These are phyloP conservation scores for Lepidurus arcticus DNA, from an alignment of 1,140 invertebrate species.

Conservation along the genomic window DNA sequence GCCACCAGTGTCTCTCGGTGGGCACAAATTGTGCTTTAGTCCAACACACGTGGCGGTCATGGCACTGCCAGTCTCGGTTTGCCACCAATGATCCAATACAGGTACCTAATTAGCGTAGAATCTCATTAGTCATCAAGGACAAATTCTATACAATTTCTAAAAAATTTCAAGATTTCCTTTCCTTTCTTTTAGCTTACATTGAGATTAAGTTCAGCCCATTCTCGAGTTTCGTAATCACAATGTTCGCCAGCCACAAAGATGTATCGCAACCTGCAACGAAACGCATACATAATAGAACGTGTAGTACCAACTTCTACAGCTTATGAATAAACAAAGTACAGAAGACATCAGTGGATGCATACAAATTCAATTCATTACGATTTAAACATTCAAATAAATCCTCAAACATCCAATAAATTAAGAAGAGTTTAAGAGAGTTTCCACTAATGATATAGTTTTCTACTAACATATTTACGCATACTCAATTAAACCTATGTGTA, in stretches of 20 bases:
- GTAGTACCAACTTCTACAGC: not conserved
- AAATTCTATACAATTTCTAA: too few species aligned
- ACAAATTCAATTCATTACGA: too few species aligned
- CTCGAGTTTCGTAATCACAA: conserved; percentile 83
- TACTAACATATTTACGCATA: too few species aligned
- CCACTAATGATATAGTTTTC: too few species aligned
- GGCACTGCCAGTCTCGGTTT: conserved; percentile 86
- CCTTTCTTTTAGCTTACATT: conserved; percentile 43
- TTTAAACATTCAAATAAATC: too few species aligned
- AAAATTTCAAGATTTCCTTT: not conserved
- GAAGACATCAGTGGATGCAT: too few species aligned
- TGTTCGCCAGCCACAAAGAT: conserved; percentile 90
- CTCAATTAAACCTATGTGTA: too few species aligned
- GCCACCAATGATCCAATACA: conserved; percentile 93
- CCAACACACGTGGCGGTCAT: conserved; percentile 78
- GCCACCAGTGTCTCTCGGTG: conserved; percentile 64
- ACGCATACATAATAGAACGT: not conserved
- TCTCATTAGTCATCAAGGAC: not conserved
- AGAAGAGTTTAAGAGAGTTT: too few species aligned
- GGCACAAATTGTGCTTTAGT: conserved; percentile 55
- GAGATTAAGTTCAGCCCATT: conserved; percentile 74
- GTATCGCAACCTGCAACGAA: conserved; percentile 56
- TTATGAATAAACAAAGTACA: too few species aligned
- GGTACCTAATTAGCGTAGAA: conserved; percentile 53
- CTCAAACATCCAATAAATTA: too few species aligned